Base-by-base conservation (phyloP, 2,888 invertebrate species). In the Rotaria macrura region DNA sequence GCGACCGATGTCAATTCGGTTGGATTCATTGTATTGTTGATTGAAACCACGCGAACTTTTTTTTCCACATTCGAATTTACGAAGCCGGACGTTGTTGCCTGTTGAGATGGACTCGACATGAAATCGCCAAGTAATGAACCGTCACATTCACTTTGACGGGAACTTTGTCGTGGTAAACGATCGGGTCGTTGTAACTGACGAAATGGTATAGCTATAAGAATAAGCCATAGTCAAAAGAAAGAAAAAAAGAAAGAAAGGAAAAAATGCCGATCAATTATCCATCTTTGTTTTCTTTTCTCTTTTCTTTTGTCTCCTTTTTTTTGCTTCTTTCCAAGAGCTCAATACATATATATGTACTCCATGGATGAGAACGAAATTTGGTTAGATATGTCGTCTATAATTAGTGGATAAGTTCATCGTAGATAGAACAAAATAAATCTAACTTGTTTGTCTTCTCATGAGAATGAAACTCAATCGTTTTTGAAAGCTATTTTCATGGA, bases 181-280 rank as follows among this genome's bases (percentile, higher is more conserved):
- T 43, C 79, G 38, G 79, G 79, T n/a, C 79, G 43, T 79, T 79
- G 79, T 79, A 79, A 43, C 6, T 79, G 79, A 43, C 79, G 79
- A 79, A 79, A 79, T 79, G 79, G 79, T 79, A 79, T 79, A 25
- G 79, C 79, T 79, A n/a, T n/a, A 79, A 79, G 43, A 79, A 79
- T n/a, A n/a, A 65, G 34, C 7, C 6, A 54, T 25, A 54, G 25
- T 54, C 54, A 54, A 65, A 34, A 57, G 29, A 25, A 25, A 54
- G 20, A 29, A 57, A 57, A 14, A n/a, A 25, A 54, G n/a, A 57
- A 29, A 29, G 14, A 34, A 47, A 47, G 47, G 14, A 47, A 47
- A 47, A 47, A 47, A 9, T 47, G 47, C 47, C 47, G 47, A 47
- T 47, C 47, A 47, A 47, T 47, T 4, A 47, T 47, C 47, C 47